These are phyloP conservation scores for Caenorhabditis angaria DNA, from an alignment of 2,888 invertebrate genomes.

Conservation along the genomic window DNA sequence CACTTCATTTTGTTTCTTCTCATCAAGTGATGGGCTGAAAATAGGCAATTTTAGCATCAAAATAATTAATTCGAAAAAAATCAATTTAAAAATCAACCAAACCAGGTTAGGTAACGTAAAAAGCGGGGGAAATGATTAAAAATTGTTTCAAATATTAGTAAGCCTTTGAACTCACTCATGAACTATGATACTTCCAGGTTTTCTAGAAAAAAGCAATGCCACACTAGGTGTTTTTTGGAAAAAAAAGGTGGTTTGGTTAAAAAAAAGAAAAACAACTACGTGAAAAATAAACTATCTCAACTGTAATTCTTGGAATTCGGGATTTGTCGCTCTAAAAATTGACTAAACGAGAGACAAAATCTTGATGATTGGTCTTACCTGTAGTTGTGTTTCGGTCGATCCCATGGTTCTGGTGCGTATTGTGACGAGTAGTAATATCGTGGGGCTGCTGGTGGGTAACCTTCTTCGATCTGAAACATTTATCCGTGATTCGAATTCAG, in stretches of 20 bases:
- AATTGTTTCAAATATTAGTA: not conserved
- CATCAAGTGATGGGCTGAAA: slow-evolving; percentile 44
- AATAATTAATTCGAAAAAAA: too few relatives aligned
- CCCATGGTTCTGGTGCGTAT: slow-evolving; percentile 61
- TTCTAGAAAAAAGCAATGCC: not conserved
- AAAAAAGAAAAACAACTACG: not conserved
- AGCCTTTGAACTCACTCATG: not conserved
- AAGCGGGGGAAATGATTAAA: not conserved
- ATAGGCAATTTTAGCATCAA: not conserved
- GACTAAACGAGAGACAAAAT: not conserved
- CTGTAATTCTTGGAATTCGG: slow-evolving; percentile 2
- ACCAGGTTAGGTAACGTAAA: not conserved
- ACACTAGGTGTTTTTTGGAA: slow-evolving; percentile 7
- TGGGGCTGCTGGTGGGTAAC: slow-evolving; percentile 48
- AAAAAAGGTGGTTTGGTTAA: not conserved
- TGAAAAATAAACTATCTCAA: not conserved
- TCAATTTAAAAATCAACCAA: too few relatives aligned
- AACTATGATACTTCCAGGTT: not conserved
- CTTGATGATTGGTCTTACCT: slow-evolving; percentile 16
- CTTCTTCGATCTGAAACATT: slow-evolving; percentile 46
- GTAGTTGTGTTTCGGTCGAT: slow-evolving; percentile 57
- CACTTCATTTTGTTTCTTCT: slow-evolving; percentile 51
- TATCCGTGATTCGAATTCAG: slow-evolving; percentile 6
- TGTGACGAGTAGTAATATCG: slow-evolving; percentile 58
- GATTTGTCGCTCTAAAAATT: not conserved